Base-by-base conservation (phyloP, 2,888 invertebrate species). In the Cyclophora albipunctata region DNA sequence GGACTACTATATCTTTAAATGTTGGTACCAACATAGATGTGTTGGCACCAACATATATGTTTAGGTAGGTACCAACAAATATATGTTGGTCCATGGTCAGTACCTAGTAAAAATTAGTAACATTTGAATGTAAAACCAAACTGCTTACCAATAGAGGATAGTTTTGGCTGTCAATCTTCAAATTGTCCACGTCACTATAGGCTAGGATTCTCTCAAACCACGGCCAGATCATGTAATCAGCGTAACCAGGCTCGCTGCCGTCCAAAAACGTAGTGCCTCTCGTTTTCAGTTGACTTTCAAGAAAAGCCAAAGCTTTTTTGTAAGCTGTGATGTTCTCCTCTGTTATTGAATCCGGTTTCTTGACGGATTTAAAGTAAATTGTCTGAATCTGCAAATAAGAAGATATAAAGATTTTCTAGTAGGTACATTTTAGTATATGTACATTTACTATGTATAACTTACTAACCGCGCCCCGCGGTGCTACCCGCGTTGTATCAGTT, bases 171-270 rank as follows among this genome's bases (percentile, higher is more conserved):
- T 91, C 91, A 58, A 93, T 81, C 51, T 78, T 69, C 52, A 85
- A 79, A 41, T 81, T 81, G 5, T 89, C 4, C 4, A 4, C 89
- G 20, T 90, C 85, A 42, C 91, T 69, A 53, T 84, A 72, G 0
- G 47, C 40, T 2, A 90, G 85, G 0, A 92, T 67, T 62, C 93
- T 86, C 76, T 95, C 95, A 62, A 94, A 93, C 95, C 95, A 95
- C 0, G 95, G 95, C 95, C 95, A 96, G 62, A 95, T 93, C 94
- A 95, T 95, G 63, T 94, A 93, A 71, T 96, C 95, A 7, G 92
- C 81, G 90, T 92, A 94, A 5, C 95, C 95, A 0, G 95, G 95
- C 52, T 91, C 90, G 3, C 69, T 79, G 0, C 95, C 94, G 45
- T 68, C 77, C 55, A 94, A 91, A 69, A 91, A 95, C 37, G 84